phyloP scores from a whole-genome alignment of 2,797 vertebrate species.

The Anguilla obscura region DNA sequence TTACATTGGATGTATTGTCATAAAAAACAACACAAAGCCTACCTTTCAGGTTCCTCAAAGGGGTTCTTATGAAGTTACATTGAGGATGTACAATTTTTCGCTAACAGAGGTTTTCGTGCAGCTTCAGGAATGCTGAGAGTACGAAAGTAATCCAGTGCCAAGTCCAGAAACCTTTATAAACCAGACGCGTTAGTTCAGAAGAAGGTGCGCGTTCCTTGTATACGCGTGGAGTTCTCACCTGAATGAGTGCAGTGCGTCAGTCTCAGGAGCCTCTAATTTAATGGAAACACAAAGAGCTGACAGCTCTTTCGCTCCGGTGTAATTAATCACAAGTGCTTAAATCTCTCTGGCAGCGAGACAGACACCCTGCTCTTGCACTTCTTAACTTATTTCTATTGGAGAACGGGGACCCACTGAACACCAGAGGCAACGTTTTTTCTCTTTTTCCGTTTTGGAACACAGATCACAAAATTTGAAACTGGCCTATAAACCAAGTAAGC shows the following conservation, averaged over 20 bases:
- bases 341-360: conserved; percentile 53
- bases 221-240: conserved; percentile 61
- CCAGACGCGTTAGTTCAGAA: conserved; percentile 45
- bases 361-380: conserved; percentile 49
- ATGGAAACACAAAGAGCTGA: conserved; percentile 65
- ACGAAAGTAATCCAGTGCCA: conserved; percentile 35
- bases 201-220: conserved; percentile 52
- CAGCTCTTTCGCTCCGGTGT: conserved; percentile 62
- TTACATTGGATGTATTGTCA: background rate
- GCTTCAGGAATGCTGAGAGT: conserved; percentile 32
- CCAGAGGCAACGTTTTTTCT: conserved; percentile 64
- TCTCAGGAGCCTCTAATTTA: conserved; percentile 70
- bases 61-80: conserved; percentile 58
- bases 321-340: conserved; percentile 70
- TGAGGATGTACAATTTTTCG: conserved; percentile 48
- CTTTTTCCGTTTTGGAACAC: background rate
- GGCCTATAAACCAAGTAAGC: background rate
- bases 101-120: conserved; percentile 28
- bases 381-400: conserved; percentile 56
- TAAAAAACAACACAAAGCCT: conserved; percentile 25
- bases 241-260: conserved; percentile 65
- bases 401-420: conserved; percentile 59
- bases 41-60: conserved; percentile 60
- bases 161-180: conserved; percentile 57
- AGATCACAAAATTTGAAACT: background rate